Evolutionary conservation across 1,140 invertebrate species (phyloP), one percentile per base, ranked within the genome.

Genomic region (Bombus vancouverensis): DNA sequence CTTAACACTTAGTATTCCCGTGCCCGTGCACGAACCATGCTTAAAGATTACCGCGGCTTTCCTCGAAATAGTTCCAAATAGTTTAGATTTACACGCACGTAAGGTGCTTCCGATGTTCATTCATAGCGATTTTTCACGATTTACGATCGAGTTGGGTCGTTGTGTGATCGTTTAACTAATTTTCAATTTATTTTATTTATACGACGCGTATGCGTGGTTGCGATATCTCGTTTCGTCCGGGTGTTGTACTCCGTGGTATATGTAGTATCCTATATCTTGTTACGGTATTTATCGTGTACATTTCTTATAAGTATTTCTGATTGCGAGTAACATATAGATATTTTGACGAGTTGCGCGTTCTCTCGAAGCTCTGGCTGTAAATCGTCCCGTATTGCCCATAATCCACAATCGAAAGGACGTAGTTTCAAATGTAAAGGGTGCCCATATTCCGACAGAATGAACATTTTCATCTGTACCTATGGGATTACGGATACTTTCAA

Each of bases 121-220:
- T 65, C 65, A 15, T n/a, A 32, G n/a, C 62, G 62, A 66, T 66
- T 32, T 66, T 15, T 1, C n/a, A 13, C 5, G n/a, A n/a, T 1
- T 18, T 6, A 2, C n/a, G 13, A 15, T 18, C 13, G 0, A 13
- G 4, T n/a, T n/a, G 13, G 1, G 13, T 13, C 1, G n/a, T n/a
- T 13, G 2, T 13, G 13, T 1, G 28, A 8, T 28, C 59, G 62
- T 65, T 65, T 65, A 32, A 32, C 62, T 32, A 62, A 62, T 1
- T 59, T 28, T 62, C 9, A 4, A 12, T 62, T 62, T 12, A 62
- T 62, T n/a, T 62, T 59, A 59, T 25, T 59, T 28, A 28, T 12
- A 12, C 0, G 4, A 0, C 57, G 57, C 28, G 18, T 53, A 53
- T 22, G 47, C 25, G 3, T 59, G 10, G 10, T n/a, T 28, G 28